Base-by-base conservation (phyloP, 2,113 vertebrate species). In the Verasper variegatus region DNA sequence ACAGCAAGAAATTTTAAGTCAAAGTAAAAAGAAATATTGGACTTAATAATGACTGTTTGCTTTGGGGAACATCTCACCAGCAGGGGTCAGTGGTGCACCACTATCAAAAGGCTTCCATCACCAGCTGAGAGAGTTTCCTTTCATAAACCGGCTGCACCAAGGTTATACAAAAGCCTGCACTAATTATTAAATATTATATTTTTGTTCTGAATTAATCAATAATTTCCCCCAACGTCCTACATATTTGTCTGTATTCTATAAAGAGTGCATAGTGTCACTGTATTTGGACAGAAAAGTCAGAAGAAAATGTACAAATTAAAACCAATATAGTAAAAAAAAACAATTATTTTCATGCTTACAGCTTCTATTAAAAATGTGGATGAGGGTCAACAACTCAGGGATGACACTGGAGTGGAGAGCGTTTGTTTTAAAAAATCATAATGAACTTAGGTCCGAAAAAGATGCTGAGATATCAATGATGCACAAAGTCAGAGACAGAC, bases 11-110 rank as follows among this genome's bases (percentile, higher is more conserved):
- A 20, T 20, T 52, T 47, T 13, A 47, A 49, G 15, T 26, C 8
- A 45, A 58, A 5, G 4, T 51, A 52, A 42, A 49, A 37, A 2
- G 13, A 4, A 4, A 10, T 3, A 8, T 0, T 15, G 26, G 5
- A 62, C 5, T 61, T 4, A 5, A 3, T n/a, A 15, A 18, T 18
- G 17, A 6, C 5, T n/a, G 40, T 64, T 80, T 54, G n/a, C 24
- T 35, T 56, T 40, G 11, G 8, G 17, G 3, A 59, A 17, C 23
- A 67, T 56, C 2, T 17, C 1, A 74, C 88, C 93, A 92, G 82
- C 88, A 92, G 92, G 88, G 86, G 93, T 74, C 92, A 91, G 88
- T 93, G 87, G 82, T 85, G 81, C 78, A 86, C 92, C 71, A 31
- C 75, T 83, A 17, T 80, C 55, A 55, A 61, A 13, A 26, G 57